Evolutionary conservation across 2,888 invertebrate genomes (phyloP).

Genomic region (Petrolisthes manimaculis): DNA sequence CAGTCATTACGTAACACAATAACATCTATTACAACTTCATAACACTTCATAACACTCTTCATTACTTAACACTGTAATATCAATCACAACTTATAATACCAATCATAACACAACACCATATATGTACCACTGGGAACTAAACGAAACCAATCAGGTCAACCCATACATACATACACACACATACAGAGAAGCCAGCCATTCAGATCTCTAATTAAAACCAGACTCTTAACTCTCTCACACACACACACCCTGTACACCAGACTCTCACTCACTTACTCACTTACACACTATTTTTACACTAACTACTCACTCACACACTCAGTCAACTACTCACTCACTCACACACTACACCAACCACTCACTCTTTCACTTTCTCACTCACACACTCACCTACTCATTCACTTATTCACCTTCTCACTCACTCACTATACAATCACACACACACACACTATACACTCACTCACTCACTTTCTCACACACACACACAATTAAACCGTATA

Average conservation of each 20-base stretch:
- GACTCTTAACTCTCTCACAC: background rate
- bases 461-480: background rate
- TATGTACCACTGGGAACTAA: too few species aligned
- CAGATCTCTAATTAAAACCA: too few species aligned
- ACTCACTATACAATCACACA: background rate
- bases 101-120: too few species aligned
- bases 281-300: background rate
- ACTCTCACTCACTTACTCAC: background rate
- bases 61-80: too few species aligned
- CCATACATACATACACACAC: too few species aligned
- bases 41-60: too few species aligned
- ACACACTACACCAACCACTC: background rate
- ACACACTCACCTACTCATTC: slow-evolving; percentile 4
- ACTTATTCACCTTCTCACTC: background rate
- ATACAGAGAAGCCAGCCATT: too few species aligned
- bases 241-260: background rate
- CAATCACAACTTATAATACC: too few species aligned
- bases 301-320: background rate
- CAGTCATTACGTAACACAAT: too few species aligned
- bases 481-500: background rate
- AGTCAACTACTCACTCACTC: background rate
- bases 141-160: too few species aligned
- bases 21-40: too few species aligned
- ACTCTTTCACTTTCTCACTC: background rate
- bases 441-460: background rate